phyloP scores from a whole-genome alignment of 2,797 vertebrate species.

The Scleropages formosus region DNA sequence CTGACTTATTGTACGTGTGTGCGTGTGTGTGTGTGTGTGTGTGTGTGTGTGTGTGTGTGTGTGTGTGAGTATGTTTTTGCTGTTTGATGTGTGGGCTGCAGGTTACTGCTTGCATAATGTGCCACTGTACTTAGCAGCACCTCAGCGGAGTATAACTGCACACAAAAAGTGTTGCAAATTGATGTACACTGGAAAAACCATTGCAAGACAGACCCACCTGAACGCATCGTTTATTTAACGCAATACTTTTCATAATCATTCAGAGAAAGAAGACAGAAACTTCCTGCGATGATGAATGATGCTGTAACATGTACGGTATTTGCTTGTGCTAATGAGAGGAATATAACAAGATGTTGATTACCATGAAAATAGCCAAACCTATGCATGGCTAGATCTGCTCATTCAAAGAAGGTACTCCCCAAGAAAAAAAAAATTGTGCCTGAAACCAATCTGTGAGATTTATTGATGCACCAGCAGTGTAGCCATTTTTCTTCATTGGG shows the following conservation, averaged over 20 bases:
- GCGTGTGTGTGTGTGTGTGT: too few species aligned
- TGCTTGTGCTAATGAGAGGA: too few species aligned
- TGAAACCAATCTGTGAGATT: background rate
- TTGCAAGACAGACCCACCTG: background rate
- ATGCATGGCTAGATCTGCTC: background rate
- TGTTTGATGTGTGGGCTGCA: too few species aligned
- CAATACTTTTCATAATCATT: conserved; percentile 14
- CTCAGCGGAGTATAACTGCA: too few species aligned
- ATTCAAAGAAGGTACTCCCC: background rate
- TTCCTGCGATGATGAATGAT: conserved; percentile 9
- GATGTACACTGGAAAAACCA: background rate
- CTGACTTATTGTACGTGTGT: too few species aligned
- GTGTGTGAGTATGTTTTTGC: too few species aligned
- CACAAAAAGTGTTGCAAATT: background rate
- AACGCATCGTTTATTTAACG: background rate
- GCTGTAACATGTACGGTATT: background rate
- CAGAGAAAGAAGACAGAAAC: background rate
- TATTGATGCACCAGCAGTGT: conserved; percentile 1
- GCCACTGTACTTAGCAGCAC: too few species aligned
- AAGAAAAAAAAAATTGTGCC: background rate
- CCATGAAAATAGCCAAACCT: background rate
- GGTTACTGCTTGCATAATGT: too few species aligned
- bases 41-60: too few species aligned
- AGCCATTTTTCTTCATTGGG: conserved; percentile 11
- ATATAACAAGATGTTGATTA: background rate